A percentile compares a stretch with the other conserved stretches of the same genome.
Evolutionary conservation across 1,140 invertebrate species (phyloP).

Genomic region (Coenobita brevimanus): DNA sequence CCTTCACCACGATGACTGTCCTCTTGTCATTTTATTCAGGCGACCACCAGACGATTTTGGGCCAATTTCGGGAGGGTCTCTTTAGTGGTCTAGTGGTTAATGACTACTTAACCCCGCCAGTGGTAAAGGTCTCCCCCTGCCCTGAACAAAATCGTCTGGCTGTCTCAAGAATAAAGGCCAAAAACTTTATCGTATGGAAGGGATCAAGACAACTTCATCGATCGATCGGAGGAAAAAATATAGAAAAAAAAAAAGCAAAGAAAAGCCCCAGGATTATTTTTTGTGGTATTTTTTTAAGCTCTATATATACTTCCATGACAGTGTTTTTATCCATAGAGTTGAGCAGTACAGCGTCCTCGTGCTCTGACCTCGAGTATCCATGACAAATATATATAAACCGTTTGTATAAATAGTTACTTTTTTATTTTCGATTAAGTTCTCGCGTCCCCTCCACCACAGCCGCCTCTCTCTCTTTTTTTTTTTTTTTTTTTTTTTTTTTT

Average conservation of each 20-base stretch:
- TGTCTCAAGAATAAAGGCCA: too few species aligned
- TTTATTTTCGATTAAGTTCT: slow-evolving; percentile 60
- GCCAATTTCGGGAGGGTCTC: too few species aligned
- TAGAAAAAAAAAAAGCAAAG: background rate
- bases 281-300: too few species aligned
- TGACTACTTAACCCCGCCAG: too few species aligned
- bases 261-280: slow-evolving; percentile 46
- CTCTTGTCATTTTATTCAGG: background rate
- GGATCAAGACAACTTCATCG: too few species aligned
- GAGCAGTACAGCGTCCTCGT: slow-evolving; percentile 49
- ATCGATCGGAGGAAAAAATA: background rate
- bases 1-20: background rate
- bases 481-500: too few species aligned
- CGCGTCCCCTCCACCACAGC: slow-evolving; percentile 22
- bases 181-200: too few species aligned
- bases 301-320: too few species aligned
- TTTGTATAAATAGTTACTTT: too few species aligned
- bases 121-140: too few species aligned
- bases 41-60: background rate
- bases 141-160: too few species aligned
- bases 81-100: too few species aligned
- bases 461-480: background rate
- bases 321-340: slow-evolving; percentile 38
- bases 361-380: slow-evolving; percentile 61
- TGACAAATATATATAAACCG: slow-evolving; percentile 25